These are phyloP conservation scores for Octodon degus DNA, from an alignment of 2,113 vertebrate genomes.

Conservation along the genomic window DNA sequence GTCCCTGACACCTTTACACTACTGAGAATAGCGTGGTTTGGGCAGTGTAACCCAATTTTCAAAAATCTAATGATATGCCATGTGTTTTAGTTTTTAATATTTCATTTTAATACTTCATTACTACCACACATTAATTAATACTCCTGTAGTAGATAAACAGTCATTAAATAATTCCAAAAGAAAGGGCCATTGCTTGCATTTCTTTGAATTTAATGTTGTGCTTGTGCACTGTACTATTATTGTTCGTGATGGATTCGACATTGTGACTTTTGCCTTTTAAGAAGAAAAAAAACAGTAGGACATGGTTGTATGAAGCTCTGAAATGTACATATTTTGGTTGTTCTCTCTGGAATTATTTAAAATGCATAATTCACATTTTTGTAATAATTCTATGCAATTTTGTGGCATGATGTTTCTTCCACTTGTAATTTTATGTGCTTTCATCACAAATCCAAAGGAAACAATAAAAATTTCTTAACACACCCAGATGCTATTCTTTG, in stretches of 20 bases:
- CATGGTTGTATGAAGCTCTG: conserved; percentile 83
- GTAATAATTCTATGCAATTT: conserved; percentile 95
- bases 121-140: conserved; percentile 87
- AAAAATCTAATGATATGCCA: conserved; percentile 87
- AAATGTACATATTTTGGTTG: conserved; percentile 89
- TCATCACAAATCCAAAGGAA: conserved; percentile 91
- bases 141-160: conserved; percentile 87
- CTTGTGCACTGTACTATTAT: conserved; percentile 90
- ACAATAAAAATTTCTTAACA: conserved; percentile 92
- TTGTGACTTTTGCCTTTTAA: conserved; percentile 88
- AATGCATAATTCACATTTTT: conserved; percentile 91
- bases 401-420: conserved; percentile 94
- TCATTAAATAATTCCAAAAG: conserved; percentile 88
- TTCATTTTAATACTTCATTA: conserved; percentile 83
- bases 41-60: conserved; percentile 88
- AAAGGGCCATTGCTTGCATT: conserved; percentile 91
- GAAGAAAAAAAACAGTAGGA: conserved; percentile 81
- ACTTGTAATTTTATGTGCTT: conserved; percentile 93
- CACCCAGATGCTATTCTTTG: conserved; percentile 61
- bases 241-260: conserved; percentile 88
- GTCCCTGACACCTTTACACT: conserved; percentile 92
- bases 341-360: conserved; percentile 87
- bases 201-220: conserved; percentile 92
- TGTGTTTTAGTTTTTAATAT: conserved; percentile 85
- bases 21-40: conserved; percentile 92